Conservation (phyloP, 1,140 invertebrate species). For the Sinella curviseta region DNA sequence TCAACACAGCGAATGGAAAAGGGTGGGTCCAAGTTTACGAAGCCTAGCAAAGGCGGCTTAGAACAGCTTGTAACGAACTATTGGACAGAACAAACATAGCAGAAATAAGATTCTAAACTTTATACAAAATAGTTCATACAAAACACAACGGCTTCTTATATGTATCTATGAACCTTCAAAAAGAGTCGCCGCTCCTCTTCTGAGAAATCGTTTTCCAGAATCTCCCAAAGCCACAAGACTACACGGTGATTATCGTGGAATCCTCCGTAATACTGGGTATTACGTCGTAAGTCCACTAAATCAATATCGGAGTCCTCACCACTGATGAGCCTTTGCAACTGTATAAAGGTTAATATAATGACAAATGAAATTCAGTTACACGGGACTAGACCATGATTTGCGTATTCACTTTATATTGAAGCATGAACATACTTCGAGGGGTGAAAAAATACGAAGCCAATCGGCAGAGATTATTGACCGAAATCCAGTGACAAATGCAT, state of each 20-base stretch:
- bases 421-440: slow-evolving; percentile 90
- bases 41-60: slow-evolving; percentile 94
- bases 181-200: slow-evolving; percentile 89
- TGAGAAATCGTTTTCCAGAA: slow-evolving; percentile 92
- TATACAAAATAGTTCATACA: background rate
- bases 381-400: background rate
- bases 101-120: slow-evolving; percentile 45
- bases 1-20: slow-evolving; percentile 99
- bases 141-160: background rate
- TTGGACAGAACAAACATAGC: slow-evolving; percentile 47
- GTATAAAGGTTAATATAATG: slow-evolving; percentile 47
- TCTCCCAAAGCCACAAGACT: slow-evolving; percentile 98
- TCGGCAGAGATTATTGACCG: slow-evolving; percentile 91
- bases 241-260: slow-evolving; percentile 98
- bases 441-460: slow-evolving; percentile 93
- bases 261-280: slow-evolving; percentile 98
- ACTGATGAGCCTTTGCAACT: slow-evolving; percentile 84
- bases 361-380: slow-evolving; percentile 6
- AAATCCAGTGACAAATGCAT: slow-evolving; percentile 94
- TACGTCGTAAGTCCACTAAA: slow-evolving; percentile 81
- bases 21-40: slow-evolving; percentile 94
- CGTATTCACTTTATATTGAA: background rate
- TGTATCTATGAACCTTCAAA: slow-evolving; percentile 69
- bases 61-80: slow-evolving; percentile 99
- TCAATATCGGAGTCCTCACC: slow-evolving; percentile 89